A percentile compares a stretch with the other conserved stretches of the same genome.
Conservation (phyloP, 2,797 vertebrate genomes). For the Hypotaenidia okinawae region DNA sequence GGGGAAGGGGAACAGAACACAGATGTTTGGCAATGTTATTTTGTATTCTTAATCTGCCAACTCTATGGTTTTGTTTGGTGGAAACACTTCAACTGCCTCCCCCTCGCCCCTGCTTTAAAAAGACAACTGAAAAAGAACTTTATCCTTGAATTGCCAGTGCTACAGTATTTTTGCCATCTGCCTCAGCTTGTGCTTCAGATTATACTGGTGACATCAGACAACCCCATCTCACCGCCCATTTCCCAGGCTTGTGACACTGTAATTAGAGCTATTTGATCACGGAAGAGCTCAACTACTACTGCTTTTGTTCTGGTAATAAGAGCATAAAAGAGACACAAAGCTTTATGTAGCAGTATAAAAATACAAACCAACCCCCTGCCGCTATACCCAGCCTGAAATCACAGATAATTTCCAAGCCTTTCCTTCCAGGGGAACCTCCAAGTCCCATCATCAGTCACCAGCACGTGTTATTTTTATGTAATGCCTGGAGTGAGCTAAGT, state of each 20-base stretch:
- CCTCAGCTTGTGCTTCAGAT: not conserved
- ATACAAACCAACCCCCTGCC: accelerated
- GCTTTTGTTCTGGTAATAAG: constrained; percentile 14
- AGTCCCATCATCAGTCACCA: constrained; percentile 18
- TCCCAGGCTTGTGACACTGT: constrained; percentile 23
- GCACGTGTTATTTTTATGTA: not conserved
- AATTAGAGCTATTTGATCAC: not conserved
- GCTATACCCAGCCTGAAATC: not conserved
- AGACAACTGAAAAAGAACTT: not conserved
- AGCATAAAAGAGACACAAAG: constrained; percentile 3
- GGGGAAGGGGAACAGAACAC: not conserved
- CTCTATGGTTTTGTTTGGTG: not conserved
- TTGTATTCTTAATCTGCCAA: not conserved
- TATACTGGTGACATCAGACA: not conserved
- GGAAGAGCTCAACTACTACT: not conserved
- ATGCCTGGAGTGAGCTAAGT: not conserved
- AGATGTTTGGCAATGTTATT: not conserved
- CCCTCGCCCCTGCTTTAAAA: accelerated
- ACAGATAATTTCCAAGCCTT: not conserved
- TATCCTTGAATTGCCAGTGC: not conserved
- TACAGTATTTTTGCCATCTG: not conserved
- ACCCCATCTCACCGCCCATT: not conserved
- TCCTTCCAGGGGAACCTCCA: constrained; percentile 21
- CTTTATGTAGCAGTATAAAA: not conserved
- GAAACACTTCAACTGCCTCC: not conserved